A percentile compares a stretch with the other conserved stretches of the same genome.
phyloP scores from a whole-genome alignment of 2,888 invertebrate genomes.

The Coremacera marginata region DNA sequence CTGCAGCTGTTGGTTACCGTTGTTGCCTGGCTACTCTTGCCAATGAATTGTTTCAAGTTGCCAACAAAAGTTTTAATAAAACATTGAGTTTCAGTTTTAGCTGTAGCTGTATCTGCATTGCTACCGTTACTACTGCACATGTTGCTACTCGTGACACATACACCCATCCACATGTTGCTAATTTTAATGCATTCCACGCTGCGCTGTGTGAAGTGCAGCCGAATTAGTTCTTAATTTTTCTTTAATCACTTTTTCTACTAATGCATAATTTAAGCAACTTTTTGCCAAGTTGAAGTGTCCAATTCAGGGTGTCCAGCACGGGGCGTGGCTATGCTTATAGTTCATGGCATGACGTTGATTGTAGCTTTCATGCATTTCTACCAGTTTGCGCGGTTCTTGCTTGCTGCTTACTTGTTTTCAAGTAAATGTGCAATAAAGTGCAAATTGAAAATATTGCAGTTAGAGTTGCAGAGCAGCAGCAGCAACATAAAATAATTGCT shows the following conservation, averaged over 20 bases:
- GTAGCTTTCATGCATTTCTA: too few relatives aligned
- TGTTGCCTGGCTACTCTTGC: not conserved
- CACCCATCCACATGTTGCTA: slow-evolving; percentile 7
- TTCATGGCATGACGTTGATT: too few relatives aligned
- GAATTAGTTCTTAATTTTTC: slow-evolving; percentile 38
- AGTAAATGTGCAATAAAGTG: slow-evolving; percentile 17
- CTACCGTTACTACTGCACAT: not conserved
- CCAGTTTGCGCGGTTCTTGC: too few relatives aligned
- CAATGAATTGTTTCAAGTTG: not conserved
- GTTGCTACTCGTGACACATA: not conserved
- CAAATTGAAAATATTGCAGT: slow-evolving; percentile 25
- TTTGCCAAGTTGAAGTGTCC: not conserved
- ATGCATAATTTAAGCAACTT: slow-evolving; percentile 39
- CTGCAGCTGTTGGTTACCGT: not conserved
- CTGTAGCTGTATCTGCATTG: slow-evolving; percentile 26
- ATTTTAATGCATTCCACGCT: slow-evolving; percentile 20
- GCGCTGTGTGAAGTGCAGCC: not conserved
- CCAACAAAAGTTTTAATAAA: slow-evolving; percentile 30
- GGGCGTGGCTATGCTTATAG: too few relatives aligned
- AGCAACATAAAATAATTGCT: slow-evolving; percentile 17
- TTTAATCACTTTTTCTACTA: slow-evolving; percentile 39
- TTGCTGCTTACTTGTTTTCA: not conserved
- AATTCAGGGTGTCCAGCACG: not conserved
- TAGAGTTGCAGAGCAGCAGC: not conserved
- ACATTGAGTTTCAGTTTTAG: slow-evolving; percentile 17